Evolutionary conservation across 23 tunicate species (phyloP).

Genomic region (Aplidium turbinatum): DNA sequence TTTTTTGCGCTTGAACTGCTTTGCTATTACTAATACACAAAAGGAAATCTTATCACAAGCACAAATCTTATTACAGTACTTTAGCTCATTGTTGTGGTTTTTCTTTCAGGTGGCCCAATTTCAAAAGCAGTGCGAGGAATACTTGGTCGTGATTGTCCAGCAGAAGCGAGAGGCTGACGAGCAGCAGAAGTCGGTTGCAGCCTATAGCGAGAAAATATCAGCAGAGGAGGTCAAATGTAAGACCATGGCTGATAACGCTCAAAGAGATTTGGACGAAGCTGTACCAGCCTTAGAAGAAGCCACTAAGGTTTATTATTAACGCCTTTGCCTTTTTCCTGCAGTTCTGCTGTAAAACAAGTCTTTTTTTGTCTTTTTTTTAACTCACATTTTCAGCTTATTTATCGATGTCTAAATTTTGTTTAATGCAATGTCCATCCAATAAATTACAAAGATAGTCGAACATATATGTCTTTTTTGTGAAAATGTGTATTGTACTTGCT

Average conservation of each 20-base stretch:
- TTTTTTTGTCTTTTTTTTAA: too few species aligned
- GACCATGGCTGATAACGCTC: conserved; percentile 94
- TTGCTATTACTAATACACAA: too few species aligned
- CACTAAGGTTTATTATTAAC: too few species aligned
- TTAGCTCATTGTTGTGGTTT: background rate
- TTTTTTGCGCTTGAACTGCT: too few species aligned
- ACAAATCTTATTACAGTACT: too few species aligned
- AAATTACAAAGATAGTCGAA: too few species aligned
- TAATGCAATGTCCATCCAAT: too few species aligned
- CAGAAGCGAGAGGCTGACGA: conserved; percentile 98
- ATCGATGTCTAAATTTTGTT: background rate
- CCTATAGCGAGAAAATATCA: conserved; percentile 84
- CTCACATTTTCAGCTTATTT: background rate
- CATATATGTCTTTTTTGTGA: background rate
- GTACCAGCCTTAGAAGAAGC: conserved; percentile 96
- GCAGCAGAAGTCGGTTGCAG: conserved; percentile 93
- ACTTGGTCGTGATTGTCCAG: conserved; percentile 90
- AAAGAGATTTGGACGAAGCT: conserved; percentile 97
- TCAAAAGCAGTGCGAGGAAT: conserved; percentile 96
- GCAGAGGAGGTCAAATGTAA: conserved; percentile 93
- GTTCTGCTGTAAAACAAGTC: too few species aligned
- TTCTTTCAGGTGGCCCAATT: conserved; percentile 82
- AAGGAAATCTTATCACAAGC: too few species aligned
- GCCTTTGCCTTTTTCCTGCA: too few species aligned
- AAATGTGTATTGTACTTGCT: background rate